phyloP scores from a whole-genome alignment of 2,797 vertebrate genomes.

The Lepus oiostolus region DNA sequence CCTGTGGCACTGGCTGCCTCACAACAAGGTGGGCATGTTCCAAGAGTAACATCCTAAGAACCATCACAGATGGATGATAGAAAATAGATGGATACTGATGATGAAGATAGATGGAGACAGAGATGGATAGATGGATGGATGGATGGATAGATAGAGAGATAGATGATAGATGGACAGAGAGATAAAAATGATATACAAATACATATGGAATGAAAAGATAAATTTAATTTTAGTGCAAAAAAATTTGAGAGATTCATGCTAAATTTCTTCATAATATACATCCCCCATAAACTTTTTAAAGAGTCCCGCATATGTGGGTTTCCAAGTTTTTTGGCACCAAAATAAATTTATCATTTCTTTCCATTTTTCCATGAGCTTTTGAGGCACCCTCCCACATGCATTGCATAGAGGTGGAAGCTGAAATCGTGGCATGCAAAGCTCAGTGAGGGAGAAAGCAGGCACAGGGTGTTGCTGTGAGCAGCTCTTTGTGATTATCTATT shows the following conservation, averaged over 20 bases:
- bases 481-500: background rate
- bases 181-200: background rate
- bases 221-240: no score
- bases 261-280: no score
- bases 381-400: background rate
- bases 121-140: no score
- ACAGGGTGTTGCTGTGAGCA: fast-evolving
- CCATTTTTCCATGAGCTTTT: no score
- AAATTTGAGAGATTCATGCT: no score
- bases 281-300: no score
- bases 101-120: background rate
- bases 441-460: background rate
- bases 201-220: no score
- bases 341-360: no score
- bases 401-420: fast-evolving
- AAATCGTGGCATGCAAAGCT: fast-evolving
- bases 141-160: no score
- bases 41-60: background rate
- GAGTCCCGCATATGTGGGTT: no score
- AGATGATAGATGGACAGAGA: background rate
- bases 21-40: background rate
- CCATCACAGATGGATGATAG: background rate
- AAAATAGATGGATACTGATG: no score
- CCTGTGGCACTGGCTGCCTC: background rate
- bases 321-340: no score